Conservation (phyloP, 30 jellyfish, hydroid and myxozoan species). For the Rhopilema esculentum region DNA sequence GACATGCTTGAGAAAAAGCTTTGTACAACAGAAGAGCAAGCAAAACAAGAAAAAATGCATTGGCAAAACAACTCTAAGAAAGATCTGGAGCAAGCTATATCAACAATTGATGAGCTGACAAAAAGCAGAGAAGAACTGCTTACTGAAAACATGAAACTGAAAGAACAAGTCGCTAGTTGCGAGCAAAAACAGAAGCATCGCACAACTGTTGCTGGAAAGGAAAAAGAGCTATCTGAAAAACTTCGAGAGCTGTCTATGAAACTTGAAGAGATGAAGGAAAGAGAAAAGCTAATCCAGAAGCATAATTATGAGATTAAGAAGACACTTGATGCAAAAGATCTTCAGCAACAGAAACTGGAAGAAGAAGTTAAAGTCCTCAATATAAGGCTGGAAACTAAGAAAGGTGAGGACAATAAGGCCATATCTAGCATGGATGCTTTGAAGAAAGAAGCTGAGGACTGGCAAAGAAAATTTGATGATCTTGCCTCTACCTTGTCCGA, state of each 20-base stretch:
- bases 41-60: too few relatives aligned
- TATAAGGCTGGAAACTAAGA: not conserved
- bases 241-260: not conserved
- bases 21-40: too few relatives aligned
- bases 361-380: not conserved
- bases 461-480: not conserved
- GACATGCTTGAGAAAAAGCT: too few relatives aligned
- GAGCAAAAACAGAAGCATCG: too few relatives aligned
- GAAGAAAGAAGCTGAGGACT: not conserved
- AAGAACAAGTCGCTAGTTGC: too few relatives aligned
- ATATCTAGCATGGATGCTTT: not conserved
- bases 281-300: not conserved
- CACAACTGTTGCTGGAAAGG: not conserved
- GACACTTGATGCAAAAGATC: not conserved
- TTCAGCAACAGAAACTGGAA: not conserved
- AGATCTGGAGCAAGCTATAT: too few relatives aligned
- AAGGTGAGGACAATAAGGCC: not conserved
- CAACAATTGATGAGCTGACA: too few relatives aligned
- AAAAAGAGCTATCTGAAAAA: not conserved
- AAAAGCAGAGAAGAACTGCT: too few relatives aligned
- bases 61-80: too few relatives aligned
- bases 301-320: conserved; percentile 7
- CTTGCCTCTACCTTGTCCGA: not conserved
- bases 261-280: not conserved
- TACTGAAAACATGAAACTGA: too few relatives aligned